These are phyloP conservation scores for Equus przewalskii DNA, from an alignment of 2,113 vertebrate species.

Conservation along the genomic window DNA sequence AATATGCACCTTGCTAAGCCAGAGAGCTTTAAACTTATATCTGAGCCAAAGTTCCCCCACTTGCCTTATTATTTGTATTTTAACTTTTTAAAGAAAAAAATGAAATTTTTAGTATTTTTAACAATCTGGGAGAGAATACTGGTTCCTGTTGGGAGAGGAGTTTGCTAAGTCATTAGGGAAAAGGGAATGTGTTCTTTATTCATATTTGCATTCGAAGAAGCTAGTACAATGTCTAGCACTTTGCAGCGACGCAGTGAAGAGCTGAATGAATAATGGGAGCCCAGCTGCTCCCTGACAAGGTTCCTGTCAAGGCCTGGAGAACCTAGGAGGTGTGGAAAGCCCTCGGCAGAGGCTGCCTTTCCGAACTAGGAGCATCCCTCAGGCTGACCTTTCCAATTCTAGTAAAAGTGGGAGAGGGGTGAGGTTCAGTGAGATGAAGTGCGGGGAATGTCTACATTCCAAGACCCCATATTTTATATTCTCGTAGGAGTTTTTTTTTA, in stretches of 20 bases:
- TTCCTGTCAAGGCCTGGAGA: neutral
- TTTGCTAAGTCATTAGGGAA: neutral
- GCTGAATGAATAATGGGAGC: neutral
- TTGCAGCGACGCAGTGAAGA: neutral
- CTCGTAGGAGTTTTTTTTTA: constrained; percentile 41
- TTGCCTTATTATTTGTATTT: constrained; percentile 5
- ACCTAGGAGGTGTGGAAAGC: neutral
- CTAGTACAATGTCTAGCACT: neutral
- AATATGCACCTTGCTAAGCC: neutral
- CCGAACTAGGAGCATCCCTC: neutral
- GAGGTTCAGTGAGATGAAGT: neutral
- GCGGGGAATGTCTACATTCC: neutral
- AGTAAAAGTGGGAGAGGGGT: neutral
- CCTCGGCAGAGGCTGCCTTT: neutral
- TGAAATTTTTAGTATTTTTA: neutral
- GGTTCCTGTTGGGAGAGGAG: neutral
- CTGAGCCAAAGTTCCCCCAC: neutral
- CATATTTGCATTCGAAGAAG: neutral
- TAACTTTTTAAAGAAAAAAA: neutral
- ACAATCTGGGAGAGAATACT: neutral
- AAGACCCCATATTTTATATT: constrained; percentile 13
- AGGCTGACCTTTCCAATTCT: neutral
- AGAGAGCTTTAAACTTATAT: neutral
- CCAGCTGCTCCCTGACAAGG: neutral
- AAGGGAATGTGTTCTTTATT: neutral